These are phyloP conservation scores for Aporophyla nigra DNA, from an alignment of 2,888 invertebrate species.

Conservation along the genomic window DNA sequence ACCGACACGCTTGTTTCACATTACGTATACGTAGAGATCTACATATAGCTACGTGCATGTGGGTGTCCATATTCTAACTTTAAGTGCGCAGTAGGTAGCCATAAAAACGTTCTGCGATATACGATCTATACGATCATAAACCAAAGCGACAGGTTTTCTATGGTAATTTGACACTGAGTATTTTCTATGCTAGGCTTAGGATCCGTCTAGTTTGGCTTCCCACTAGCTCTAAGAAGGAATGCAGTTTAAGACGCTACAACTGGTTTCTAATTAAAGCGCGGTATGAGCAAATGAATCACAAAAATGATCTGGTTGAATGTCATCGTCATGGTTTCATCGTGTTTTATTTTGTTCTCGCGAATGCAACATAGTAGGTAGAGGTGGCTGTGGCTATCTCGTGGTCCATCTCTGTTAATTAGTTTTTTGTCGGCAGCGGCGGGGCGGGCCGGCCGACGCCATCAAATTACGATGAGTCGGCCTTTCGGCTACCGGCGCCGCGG, in stretches of 20 bases:
- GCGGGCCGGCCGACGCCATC: constrained; percentile 89
- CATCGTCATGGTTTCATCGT: constrained; percentile 70
- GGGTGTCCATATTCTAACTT: constrained; percentile 53
- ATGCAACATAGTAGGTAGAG: constrained; percentile 78
- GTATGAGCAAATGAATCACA: constrained; percentile 63
- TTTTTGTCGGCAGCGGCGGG: constrained; percentile 87
- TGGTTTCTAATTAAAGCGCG: constrained; percentile 58
- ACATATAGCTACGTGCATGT: constrained; percentile 43
- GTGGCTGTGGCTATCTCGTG: constrained; percentile 76
- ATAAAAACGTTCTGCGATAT: constrained; percentile 63
- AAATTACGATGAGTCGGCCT: constrained; percentile 91
- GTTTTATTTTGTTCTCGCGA: constrained; percentile 82
- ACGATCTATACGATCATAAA: constrained; percentile 64
- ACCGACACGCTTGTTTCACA: constrained; percentile 69
- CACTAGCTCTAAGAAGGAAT: constrained; percentile 54
- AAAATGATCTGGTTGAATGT: constrained; percentile 75
- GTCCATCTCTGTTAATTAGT: constrained; percentile 90
- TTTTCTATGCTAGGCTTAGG: constrained; percentile 60
- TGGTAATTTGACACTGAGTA: constrained; percentile 67
- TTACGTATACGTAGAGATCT: constrained; percentile 44
- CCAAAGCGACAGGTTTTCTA: constrained; percentile 64
- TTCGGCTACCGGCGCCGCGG: constrained; percentile 88
- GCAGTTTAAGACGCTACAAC: constrained; percentile 47
- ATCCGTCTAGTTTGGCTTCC: constrained; percentile 58
- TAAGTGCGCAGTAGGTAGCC: constrained; percentile 54